phyloP scores from a whole-genome alignment of 1,140 invertebrate species.

The Halyomorpha halys region DNA sequence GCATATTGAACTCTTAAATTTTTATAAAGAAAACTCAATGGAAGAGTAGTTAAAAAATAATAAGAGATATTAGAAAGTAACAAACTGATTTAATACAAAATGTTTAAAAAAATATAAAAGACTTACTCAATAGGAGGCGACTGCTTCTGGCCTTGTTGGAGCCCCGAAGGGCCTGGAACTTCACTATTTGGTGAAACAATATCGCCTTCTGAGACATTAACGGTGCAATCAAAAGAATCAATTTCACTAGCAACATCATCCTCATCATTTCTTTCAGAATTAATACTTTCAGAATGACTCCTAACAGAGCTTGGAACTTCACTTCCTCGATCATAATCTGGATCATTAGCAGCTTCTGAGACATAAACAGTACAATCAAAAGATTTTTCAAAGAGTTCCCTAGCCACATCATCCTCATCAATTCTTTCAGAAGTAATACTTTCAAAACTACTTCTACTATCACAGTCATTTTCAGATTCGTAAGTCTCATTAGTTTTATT shows the following conservation, averaged over 20 bases:
- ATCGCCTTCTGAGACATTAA: background rate
- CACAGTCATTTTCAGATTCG: background rate
- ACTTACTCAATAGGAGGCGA: background rate
- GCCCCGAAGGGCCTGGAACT: constrained; percentile 6
- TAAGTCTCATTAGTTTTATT: background rate
- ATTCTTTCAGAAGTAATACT: too few relatives aligned
- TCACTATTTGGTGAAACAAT: background rate
- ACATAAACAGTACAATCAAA: too few relatives aligned
- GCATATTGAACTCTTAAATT: background rate
- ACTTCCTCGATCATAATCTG: background rate
- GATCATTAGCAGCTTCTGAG: too few relatives aligned
- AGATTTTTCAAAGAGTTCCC: too few relatives aligned
- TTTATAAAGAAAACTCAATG: too few relatives aligned
- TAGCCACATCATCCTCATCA: too few relatives aligned
- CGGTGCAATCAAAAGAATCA: background rate
- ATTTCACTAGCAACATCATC: background rate
- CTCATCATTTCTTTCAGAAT: background rate
- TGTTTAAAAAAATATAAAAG: background rate
- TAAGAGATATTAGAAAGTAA: background rate
- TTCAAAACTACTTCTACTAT: too few relatives aligned
- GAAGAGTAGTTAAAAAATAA: too few relatives aligned
- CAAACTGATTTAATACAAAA: background rate
- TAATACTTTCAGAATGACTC: background rate
- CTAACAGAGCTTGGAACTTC: too few relatives aligned
- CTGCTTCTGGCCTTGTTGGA: background rate